Evolutionary conservation across 1,140 invertebrate genomes (phyloP), one percentile per base, ranked within the genome.

Genomic region (Chrysopa pallens): DNA sequence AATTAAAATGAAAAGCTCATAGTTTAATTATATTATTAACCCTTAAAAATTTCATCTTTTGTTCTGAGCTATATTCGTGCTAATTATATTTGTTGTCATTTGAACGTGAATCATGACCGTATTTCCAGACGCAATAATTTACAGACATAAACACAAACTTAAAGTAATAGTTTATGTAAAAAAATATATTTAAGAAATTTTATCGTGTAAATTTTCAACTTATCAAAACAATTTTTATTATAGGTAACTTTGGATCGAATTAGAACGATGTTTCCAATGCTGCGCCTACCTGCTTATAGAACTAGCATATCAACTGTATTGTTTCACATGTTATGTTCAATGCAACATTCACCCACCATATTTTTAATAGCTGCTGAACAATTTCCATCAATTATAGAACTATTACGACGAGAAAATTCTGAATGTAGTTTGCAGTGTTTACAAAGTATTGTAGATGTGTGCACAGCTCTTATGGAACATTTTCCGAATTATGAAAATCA

Each of bases 261-360:
- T 8, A 63, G 66, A 27, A 51, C 53, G 36, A 50, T 73, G 29
- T 63, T 67, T 36, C 38, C 37, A 1, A 51, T 64, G 0, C 46
- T 73, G 8, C 44, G 62, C 13, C 39, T 73, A 11, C 63, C 63
- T 2, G 57, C 61, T 3, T 46, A 62, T 14, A 58, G 71, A 8
- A 53, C 54, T 6, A 61, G 58, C 40, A 59, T 66, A 17, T 60
- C 63, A 7, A 58, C 62, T 3, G 61, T 74, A 37, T 62, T 72
- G 11, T 63, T 66, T 47, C 59, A 69, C 41, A 69, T 75, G 53
- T 54, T 75, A 3, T 59, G 56, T 4, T 55, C 53, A n/a, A 62
- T 62, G 29, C 60, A 70, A 46, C 58, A 62, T 23, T 59, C 53
- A 7, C 62, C 63, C 0, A 55, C 53, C 15, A 52, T 68, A 23